phyloP scores from a whole-genome alignment of 2,888 invertebrate genomes.

The Drosophila merina region DNA sequence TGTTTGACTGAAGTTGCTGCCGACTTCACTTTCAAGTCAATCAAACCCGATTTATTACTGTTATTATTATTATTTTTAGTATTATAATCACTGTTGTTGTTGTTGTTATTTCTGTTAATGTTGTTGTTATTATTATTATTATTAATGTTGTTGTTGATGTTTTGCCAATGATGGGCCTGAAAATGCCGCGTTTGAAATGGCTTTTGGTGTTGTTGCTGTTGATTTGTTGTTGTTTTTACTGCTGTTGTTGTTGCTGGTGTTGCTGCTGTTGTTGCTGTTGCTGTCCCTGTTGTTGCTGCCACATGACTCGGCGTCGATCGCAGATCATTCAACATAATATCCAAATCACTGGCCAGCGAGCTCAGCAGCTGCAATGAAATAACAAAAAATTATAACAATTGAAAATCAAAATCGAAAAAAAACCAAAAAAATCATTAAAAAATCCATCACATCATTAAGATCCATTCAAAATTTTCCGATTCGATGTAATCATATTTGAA shows the following conservation, averaged over 20 bases:
- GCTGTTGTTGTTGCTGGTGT: slow-evolving; percentile 38
- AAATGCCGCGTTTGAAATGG: slow-evolving; percentile 42
- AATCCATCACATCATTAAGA: not conserved
- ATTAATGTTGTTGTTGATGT: slow-evolving; percentile 26
- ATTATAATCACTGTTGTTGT: slow-evolving; percentile 37
- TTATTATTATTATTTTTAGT: slow-evolving; percentile 31
- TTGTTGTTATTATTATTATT: slow-evolving; percentile 31
- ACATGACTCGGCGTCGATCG: slow-evolving; percentile 87
- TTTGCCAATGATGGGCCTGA: slow-evolving; percentile 48
- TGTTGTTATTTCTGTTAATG: slow-evolving; percentile 24
- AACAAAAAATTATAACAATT: not conserved
- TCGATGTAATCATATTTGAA: too few species aligned
- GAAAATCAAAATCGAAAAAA: not conserved
- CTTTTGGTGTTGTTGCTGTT: slow-evolving; percentile 57
- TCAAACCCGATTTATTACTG: slow-evolving; percentile 34
- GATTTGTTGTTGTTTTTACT: slow-evolving; percentile 58
- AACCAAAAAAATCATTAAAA: not conserved
- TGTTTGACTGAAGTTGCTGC: slow-evolving; percentile 31
- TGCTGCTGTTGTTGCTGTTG: slow-evolving; percentile 46
- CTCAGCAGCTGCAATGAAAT: slow-evolving; percentile 88
- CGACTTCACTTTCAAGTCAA: slow-evolving; percentile 56
- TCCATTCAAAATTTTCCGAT: not conserved
- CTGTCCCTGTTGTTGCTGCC: slow-evolving; percentile 52
- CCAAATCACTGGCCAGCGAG: slow-evolving; percentile 92
- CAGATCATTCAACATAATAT: slow-evolving; percentile 93